These are phyloP conservation scores for Corvus cornix DNA, from an alignment of 2,113 vertebrate genomes.

Conservation along the genomic window DNA sequence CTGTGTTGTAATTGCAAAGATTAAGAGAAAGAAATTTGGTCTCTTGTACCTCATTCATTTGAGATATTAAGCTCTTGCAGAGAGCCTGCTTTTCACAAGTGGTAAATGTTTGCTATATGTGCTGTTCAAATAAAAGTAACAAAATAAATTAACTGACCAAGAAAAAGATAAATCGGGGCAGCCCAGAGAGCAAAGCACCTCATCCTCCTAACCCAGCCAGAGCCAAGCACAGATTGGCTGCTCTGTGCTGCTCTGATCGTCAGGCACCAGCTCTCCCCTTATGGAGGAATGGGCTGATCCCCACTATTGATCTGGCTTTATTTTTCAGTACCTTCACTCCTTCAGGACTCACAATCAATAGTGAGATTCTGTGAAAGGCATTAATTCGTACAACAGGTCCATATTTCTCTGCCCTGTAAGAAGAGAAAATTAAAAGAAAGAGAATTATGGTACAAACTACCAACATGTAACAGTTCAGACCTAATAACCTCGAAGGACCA, in stretches of 20 bases:
- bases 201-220: not conserved
- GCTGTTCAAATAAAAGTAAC: not conserved
- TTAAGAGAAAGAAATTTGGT: not conserved
- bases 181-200: not conserved
- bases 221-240: not conserved
- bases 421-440: not conserved
- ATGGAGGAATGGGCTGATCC: not conserved
- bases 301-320: not conserved
- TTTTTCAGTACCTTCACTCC: constrained; percentile 77
- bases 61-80: not conserved
- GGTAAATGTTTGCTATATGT: not conserved
- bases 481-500: not conserved
- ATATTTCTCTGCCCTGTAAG: constrained; percentile 73
- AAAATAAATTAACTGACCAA: not conserved
- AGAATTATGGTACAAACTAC: not conserved
- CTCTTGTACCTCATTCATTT: not conserved
- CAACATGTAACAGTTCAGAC: not conserved
- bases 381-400: constrained; percentile 77
- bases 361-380: constrained; percentile 67
- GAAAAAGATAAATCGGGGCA: not conserved
- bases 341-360: constrained; percentile 73
- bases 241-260: not conserved
- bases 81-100: not conserved
- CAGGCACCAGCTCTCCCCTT: not conserved
- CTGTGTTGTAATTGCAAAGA: not conserved